A percentile compares a stretch with the other conserved stretches of the same genome.
Evolutionary conservation across 2,113 vertebrate species (phyloP).

Genomic region (Campylomormyrus tamandua): DNA sequence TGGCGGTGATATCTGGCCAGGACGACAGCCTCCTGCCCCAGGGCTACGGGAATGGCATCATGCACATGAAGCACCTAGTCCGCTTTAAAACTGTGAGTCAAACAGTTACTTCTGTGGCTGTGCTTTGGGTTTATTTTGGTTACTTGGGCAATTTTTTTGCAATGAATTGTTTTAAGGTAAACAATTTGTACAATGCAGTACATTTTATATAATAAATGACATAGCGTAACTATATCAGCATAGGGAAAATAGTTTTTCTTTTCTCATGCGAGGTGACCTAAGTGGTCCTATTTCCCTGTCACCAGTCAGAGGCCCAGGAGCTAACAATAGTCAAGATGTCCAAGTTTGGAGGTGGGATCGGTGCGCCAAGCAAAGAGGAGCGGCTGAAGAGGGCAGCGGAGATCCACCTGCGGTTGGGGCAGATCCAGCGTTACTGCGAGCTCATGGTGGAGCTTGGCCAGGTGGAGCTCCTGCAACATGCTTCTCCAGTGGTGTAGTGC

Average conservation of each 20-base stretch:
- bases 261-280: neutral
- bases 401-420: conserved; percentile 86
- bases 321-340: conserved; percentile 96
- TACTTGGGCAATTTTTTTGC: neutral
- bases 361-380: conserved; percentile 88
- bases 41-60: conserved; percentile 85
- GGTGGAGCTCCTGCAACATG: conserved; percentile 53
- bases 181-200: neutral
- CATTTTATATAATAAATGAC: neutral
- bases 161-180: neutral
- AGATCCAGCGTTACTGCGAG: conserved; percentile 94
- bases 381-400: conserved; percentile 87
- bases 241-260: neutral
- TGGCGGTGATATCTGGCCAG: conserved; percentile 82
- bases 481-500: neutral
- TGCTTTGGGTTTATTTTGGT: neutral
- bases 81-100: conserved; percentile 69
- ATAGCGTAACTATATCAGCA: neutral
- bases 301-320: conserved; percentile 91
- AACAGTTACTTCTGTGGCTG: neutral
- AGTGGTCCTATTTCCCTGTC: neutral
- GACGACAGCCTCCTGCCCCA: conserved; percentile 89
- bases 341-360: conserved; percentile 93
- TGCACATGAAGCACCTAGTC: conserved; percentile 90
- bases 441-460: conserved; percentile 97